phyloP scores from a whole-genome alignment of 2,888 invertebrate species.

The Heterodera filipjevi region DNA sequence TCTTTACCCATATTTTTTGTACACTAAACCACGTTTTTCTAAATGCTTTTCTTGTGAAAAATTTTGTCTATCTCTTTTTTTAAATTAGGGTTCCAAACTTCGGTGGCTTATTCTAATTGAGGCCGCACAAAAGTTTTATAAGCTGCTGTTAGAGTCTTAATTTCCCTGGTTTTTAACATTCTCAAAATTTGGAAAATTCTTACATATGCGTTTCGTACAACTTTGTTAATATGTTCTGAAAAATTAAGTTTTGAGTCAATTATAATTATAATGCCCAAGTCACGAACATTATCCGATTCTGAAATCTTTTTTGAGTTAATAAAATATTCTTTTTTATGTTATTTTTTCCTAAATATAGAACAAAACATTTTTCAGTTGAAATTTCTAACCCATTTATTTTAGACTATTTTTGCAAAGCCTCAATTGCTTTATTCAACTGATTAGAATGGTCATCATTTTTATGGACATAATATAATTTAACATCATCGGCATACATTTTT shows the following conservation, averaged over 20 bases:
- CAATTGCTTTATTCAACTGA: not conserved
- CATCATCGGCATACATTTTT: slow-evolving; percentile 17
- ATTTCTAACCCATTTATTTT: slow-evolving; percentile 1
- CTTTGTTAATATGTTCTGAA: not conserved
- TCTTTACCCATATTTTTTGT: too few species aligned
- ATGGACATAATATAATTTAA: slow-evolving; percentile 8
- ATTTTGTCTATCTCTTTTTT: too few species aligned
- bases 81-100: too few species aligned
- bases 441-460: not conserved
- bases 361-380: slow-evolving; percentile 8
- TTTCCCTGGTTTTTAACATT: too few species aligned
- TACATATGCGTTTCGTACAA: not conserved
- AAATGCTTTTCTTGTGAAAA: too few species aligned
- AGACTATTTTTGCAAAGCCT: not conserved
- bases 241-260: slow-evolving; percentile 2
- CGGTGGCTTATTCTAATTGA: too few species aligned
- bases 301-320: not conserved
- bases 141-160: too few species aligned
- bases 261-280: slow-evolving; percentile 13
- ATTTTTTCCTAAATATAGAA: slow-evolving; percentile 5
- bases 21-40: too few species aligned
- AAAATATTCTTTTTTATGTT: not conserved
- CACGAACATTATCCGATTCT: not conserved
- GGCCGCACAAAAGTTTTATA: too few species aligned
- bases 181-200: too few species aligned